These are phyloP conservation scores for Tetrapedia diversipes DNA, from an alignment of 2,888 invertebrate species.

Conservation along the genomic window DNA sequence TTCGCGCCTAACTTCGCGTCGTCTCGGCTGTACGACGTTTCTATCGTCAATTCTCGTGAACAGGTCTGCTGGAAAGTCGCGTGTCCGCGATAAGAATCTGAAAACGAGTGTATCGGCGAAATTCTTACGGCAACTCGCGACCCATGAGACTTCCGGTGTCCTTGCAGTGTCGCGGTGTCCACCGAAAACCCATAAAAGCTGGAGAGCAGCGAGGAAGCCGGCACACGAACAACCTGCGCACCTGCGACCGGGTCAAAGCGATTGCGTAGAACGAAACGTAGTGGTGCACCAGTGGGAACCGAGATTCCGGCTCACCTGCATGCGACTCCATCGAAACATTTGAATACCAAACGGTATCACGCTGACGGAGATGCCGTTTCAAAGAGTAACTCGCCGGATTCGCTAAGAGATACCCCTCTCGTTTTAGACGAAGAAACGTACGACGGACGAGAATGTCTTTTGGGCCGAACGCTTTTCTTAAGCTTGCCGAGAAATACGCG, in stretches of 20 bases:
- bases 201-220: constrained; percentile 35
- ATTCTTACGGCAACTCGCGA: constrained; percentile 29
- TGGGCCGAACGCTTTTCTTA: background rate
- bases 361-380: background rate
- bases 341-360: constrained; percentile 2
- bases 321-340: constrained; percentile 31
- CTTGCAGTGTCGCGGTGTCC: constrained; percentile 54
- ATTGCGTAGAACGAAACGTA: constrained; percentile 65
- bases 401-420: background rate
- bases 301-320: constrained; percentile 57
- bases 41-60: background rate
- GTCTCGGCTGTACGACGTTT: no score
- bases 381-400: background rate
- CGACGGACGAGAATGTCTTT: background rate
- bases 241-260: constrained; percentile 58
- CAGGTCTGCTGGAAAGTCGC: constrained; percentile 34
- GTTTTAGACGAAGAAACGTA: background rate
- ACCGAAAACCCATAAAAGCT: constrained; percentile 61
- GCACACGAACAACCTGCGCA: constrained; percentile 62
- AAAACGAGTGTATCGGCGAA: constrained; percentile 39
- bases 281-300: constrained; percentile 63
- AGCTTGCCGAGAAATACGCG: background rate
- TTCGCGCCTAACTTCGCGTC: no score
- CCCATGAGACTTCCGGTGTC: constrained; percentile 54
- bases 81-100: constrained; percentile 57